Conservation (phyloP, 2,888 invertebrate species). For the Belgica antarctica region DNA sequence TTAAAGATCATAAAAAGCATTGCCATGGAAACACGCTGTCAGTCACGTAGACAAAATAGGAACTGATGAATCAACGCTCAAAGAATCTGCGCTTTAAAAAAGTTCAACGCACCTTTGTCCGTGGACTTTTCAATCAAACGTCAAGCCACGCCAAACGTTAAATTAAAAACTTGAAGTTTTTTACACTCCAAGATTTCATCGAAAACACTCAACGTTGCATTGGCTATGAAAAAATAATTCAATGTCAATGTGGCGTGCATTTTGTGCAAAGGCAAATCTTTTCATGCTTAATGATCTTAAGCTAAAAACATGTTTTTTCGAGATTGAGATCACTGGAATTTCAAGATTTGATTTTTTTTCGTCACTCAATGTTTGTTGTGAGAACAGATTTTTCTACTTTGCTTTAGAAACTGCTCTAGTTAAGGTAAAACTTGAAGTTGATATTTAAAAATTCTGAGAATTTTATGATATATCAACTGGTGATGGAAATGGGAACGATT, state of each 20-base stretch:
- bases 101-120: neutral
- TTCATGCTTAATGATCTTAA: slow-evolving; percentile 2
- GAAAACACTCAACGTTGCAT: neutral
- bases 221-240: neutral
- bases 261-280: no score
- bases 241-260: neutral
- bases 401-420: no score
- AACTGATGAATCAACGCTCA: no score
- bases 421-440: no score
- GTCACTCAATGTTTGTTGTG: no score
- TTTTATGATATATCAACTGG: no score
- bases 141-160: neutral
- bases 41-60: slow-evolving; percentile 15
- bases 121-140: neutral
- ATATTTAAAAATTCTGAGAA: no score
- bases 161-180: neutral
- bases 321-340: no score
- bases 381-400: no score
- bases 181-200: neutral
- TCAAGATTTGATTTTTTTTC: no score
- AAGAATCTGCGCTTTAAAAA: neutral
- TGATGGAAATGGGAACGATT: no score
- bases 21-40: neutral
- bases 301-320: neutral
- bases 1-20: slow-evolving; percentile 7